A percentile compares a stretch with the other conserved stretches of the same genome.
Conservation (phyloP, 2,797 vertebrate species). For the Psittacula derbiana region DNA sequence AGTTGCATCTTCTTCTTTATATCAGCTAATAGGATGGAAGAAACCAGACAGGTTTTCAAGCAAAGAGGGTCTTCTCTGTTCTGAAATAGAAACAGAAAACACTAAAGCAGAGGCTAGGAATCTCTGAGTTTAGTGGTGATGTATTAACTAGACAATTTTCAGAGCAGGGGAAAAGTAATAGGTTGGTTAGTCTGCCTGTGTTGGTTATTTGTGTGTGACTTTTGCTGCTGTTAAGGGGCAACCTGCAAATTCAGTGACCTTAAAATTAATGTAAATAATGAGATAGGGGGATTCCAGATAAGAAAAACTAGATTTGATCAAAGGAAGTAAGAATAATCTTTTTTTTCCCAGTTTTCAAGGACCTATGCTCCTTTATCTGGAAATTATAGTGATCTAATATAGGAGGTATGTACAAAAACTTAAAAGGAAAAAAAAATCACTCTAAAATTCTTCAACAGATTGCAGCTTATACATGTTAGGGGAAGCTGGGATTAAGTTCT, state of each 20-base stretch:
- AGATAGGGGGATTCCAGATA: not conserved
- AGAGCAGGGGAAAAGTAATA: not conserved
- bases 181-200: not conserved
- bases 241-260: not conserved
- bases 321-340: not conserved
- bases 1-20: not conserved
- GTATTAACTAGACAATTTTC: not conserved
- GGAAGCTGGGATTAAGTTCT: not conserved
- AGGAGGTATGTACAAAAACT: not conserved
- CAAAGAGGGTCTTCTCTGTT: not conserved
- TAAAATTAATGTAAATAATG: not conserved
- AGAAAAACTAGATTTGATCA: not conserved
- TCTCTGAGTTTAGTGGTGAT: not conserved
- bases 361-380: not conserved
- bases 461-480: not conserved
- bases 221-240: not conserved
- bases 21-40: not conserved
- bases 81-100: not conserved
- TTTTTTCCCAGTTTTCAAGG: not conserved
- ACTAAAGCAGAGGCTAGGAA: not conserved
- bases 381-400: not conserved
- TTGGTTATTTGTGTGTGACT: not conserved
- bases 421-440: not conserved
- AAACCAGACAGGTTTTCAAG: not conserved
- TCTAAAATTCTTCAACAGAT: not conserved